phyloP scores from a whole-genome alignment of 2,888 invertebrate genomes.

The Philonicus albiceps region DNA sequence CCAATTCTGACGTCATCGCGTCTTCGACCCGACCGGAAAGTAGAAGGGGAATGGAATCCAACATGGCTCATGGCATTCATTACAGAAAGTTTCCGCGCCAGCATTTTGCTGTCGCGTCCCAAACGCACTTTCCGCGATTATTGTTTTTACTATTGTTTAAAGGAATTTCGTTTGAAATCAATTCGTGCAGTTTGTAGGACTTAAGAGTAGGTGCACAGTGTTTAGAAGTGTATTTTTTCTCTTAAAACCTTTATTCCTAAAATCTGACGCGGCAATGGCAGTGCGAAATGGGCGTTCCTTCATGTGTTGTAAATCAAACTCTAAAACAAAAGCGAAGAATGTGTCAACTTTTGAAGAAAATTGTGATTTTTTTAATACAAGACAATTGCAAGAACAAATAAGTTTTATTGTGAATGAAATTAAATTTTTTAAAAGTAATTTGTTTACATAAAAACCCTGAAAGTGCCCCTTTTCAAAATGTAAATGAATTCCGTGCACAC shows the following conservation, averaged over 20 bases:
- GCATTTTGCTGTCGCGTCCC: slow-evolving; percentile 4
- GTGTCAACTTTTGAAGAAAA: background rate
- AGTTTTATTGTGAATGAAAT: background rate
- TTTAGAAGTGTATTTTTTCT: background rate
- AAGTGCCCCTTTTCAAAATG: background rate
- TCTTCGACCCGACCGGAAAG: background rate
- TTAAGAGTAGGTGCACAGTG: background rate
- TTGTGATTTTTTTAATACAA: background rate
- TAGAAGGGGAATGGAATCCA: slow-evolving; percentile 39
- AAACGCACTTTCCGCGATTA: background rate
- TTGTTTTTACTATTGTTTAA: slow-evolving; percentile 2
- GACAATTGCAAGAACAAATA: background rate
- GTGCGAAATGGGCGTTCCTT: background rate
- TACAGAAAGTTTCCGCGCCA: slow-evolving; percentile 1
- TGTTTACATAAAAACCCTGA: background rate
- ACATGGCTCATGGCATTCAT: slow-evolving; percentile 13
- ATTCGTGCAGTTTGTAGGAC: background rate
- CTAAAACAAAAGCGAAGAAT: background rate
- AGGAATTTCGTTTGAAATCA: background rate
- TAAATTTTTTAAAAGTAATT: background rate
- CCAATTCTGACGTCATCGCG: background rate
- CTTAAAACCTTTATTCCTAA: background rate
- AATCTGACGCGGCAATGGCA: background rate
- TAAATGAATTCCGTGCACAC: slow-evolving; percentile 34
- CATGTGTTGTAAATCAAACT: background rate